Conservation (phyloP, 2,888 invertebrate species). For the Cremastinae sp. region DNA sequence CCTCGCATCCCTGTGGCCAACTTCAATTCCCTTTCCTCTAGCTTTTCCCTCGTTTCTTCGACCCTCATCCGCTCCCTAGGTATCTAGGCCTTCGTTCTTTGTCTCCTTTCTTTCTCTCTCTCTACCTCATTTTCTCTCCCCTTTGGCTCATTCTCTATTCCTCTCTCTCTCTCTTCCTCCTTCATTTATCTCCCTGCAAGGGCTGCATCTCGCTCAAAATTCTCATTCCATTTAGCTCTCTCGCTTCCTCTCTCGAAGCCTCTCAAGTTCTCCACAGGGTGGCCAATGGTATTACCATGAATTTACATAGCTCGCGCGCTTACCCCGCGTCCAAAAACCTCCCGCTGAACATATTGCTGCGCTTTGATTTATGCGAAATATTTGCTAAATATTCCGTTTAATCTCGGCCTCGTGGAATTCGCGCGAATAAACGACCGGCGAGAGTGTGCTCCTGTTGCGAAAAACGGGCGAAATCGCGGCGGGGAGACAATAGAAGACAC, state of each 20-base stretch:
- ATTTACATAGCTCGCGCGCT: constrained; percentile 76
- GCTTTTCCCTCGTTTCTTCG: constrained; percentile 58
- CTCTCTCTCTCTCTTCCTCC: constrained; percentile 36
- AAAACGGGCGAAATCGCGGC: constrained; percentile 9
- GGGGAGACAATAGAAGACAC: constrained; percentile 8
- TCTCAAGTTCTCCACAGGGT: constrained; percentile 72
- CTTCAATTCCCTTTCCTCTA: constrained; percentile 50
- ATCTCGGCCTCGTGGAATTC: constrained; percentile 72
- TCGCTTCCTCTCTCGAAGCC: constrained; percentile 51
- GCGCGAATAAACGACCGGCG: constrained; percentile 60
- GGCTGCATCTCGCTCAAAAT: constrained; percentile 47
- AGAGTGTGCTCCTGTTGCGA: constrained; percentile 24
- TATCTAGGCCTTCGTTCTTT: constrained; percentile 50
- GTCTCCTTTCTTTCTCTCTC: constrained; percentile 35
- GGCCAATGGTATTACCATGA: constrained; percentile 77
- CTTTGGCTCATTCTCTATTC: constrained; percentile 25
- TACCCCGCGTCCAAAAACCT: constrained; percentile 57
- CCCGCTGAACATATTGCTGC: constrained; percentile 76
- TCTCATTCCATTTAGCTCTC: constrained; percentile 49
- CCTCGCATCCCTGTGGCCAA: constrained; percentile 56
- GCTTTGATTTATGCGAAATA: constrained; percentile 79
- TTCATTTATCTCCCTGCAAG: constrained; percentile 30
- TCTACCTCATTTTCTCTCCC: constrained; percentile 53
- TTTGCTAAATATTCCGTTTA: constrained; percentile 78
- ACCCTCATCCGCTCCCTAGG: constrained; percentile 58